Conservation (phyloP, 2,113 vertebrate species). For the Cinclus cinclus region DNA sequence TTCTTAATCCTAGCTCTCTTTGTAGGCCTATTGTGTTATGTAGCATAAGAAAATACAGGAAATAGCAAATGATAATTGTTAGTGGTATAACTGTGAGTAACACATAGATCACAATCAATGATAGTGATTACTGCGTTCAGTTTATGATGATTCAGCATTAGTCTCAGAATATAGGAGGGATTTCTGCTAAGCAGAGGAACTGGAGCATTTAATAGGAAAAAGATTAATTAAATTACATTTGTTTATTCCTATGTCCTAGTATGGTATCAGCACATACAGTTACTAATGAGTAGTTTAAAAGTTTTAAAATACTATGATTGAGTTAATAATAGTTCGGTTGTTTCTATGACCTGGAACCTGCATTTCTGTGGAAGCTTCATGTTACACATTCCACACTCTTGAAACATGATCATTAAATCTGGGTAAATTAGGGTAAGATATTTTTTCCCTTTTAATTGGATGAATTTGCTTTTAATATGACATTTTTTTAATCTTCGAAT, state of each 20-base stretch:
- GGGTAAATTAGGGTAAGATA: neutral
- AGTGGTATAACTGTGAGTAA: neutral
- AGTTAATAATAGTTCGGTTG: neutral
- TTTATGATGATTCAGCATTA: neutral
- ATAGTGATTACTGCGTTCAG: neutral
- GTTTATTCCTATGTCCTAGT: neutral
- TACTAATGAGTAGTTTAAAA: neutral
- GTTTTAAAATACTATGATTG: neutral
- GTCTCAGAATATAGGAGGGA: neutral
- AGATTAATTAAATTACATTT: neutral
- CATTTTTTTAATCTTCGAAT: neutral
- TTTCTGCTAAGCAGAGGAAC: neutral
- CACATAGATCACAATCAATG: neutral
- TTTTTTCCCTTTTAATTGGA: neutral
- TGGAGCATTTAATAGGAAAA: neutral
- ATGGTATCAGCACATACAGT: neutral
- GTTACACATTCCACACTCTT: neutral
- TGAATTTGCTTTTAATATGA: neutral
- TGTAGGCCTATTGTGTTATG: neutral
- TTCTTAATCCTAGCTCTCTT: neutral
- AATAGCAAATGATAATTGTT: neutral
- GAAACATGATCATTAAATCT: neutral
- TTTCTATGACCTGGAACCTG: neutral
- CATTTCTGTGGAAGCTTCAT: neutral
- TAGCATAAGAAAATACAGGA: neutral